Evolutionary conservation across 2,888 invertebrate genomes (phyloP).

Genomic region (Cyaniris semiargus): DNA sequence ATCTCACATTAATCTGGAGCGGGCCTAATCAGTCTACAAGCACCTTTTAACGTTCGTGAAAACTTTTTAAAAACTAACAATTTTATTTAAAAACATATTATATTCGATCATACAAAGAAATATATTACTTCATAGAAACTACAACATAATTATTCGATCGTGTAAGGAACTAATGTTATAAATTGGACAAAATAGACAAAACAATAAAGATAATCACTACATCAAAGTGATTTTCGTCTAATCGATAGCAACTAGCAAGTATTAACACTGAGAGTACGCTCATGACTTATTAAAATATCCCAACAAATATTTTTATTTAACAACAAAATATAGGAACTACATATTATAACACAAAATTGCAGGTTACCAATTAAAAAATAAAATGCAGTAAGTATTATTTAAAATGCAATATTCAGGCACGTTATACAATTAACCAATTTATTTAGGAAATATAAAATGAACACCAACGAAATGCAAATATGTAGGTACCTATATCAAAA

Average conservation of each 20-base stretch:
- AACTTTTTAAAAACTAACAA: not conserved
- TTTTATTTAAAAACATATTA: not conserved
- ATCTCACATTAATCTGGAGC: no score
- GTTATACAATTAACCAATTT: not conserved
- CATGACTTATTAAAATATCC: not conserved
- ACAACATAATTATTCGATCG: slow-evolving; percentile 8
- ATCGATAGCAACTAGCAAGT: not conserved
- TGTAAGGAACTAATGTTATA: slow-evolving; percentile 3
- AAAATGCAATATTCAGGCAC: slow-evolving; percentile 9
- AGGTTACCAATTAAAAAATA: not conserved
- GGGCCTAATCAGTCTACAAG: no score
- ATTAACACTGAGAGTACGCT: not conserved
- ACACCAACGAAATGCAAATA: slow-evolving; percentile 13
- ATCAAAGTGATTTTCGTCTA: not conserved
- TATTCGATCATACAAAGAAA: not conserved
- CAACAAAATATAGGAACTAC: not conserved
- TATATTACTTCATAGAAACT: not conserved
- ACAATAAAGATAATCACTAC: not conserved
- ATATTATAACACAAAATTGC: not conserved
- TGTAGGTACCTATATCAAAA: not conserved
- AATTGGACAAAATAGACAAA: not conserved
- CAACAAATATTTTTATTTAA: not conserved
- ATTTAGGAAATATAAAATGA: not conserved
- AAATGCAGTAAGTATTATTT: not conserved
- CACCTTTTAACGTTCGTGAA: not conserved